Percentiles rank a stretch among this genome's conserved stretches.
Evolutionary conservation across 2,888 invertebrate genomes (phyloP).

Genomic region (Drosophila tanythrix): DNA sequence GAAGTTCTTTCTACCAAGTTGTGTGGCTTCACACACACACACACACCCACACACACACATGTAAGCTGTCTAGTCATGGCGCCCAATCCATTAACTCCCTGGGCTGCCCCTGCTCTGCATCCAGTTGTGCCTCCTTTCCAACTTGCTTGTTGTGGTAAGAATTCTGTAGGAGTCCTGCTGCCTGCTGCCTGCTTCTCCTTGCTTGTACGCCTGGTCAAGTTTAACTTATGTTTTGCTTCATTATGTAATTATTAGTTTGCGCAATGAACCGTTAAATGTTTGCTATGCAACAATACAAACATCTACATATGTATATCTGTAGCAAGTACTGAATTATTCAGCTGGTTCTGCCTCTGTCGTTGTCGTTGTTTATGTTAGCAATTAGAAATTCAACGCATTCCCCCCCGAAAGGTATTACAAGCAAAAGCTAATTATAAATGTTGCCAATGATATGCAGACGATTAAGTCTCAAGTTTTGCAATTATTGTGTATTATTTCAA

Average conservation of each 20-base stretch:
- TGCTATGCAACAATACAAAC: neutral
- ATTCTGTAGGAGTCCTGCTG: neutral
- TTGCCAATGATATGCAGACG: conserved; percentile 31
- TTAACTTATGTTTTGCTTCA: conserved; percentile 60
- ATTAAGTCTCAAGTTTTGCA: conserved; percentile 57
- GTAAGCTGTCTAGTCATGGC: neutral
- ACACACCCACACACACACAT: neutral
- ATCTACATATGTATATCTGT: neutral
- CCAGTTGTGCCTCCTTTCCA: neutral
- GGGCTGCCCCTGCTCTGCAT: too few relatives aligned
- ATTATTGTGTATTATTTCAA: neutral
- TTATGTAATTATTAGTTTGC: conserved; percentile 77
- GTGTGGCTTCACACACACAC: neutral
- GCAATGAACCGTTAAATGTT: conserved; percentile 68
- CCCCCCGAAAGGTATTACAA: conserved; percentile 3
- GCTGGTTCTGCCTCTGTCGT: conserved; percentile 1
- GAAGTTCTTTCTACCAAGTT: neutral
- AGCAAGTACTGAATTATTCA: conserved; percentile 56
- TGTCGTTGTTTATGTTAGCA: conserved; percentile 5
- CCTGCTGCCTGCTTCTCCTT: neutral
- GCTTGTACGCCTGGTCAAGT: conserved; percentile 24
- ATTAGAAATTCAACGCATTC: conserved; percentile 16
- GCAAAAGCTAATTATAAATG: conserved; percentile 40
- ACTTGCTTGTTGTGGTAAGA: neutral
- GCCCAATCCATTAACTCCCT: neutral